These are phyloP conservation scores for Petrocephalus schoutedeni DNA, from an alignment of 2,797 vertebrate genomes.

Conservation along the genomic window DNA sequence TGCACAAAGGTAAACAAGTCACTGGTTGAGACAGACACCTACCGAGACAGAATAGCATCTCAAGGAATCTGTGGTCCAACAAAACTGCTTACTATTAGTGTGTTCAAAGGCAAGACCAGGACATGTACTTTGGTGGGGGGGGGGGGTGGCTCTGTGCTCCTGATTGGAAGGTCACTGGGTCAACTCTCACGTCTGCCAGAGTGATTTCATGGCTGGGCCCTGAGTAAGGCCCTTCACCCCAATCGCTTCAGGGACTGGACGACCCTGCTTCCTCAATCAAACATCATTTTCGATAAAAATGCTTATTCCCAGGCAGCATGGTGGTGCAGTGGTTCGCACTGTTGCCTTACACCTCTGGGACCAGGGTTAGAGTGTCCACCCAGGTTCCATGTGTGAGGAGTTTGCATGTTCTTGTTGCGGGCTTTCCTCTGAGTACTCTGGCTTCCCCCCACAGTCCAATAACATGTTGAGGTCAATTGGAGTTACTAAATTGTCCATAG, in stretches of 20 bases:
- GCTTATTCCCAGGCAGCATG: background rate
- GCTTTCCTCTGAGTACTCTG: no score
- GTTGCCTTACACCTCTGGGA: no score
- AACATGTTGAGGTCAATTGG: no score
- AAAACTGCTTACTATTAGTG: background rate
- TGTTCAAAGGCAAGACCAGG: background rate
- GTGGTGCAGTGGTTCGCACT: no score
- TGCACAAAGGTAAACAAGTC: background rate
- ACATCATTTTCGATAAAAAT: background rate
- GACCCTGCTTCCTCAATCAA: background rate
- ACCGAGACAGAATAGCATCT: background rate
- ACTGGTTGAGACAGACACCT: background rate
- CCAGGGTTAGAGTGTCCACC: no score
- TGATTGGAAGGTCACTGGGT: background rate
- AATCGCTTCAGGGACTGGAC: background rate
- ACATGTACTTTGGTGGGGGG: background rate
- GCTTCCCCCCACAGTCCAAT: no score
- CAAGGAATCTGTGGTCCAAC: background rate
- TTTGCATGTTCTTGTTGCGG: no score
- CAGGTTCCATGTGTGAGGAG: no score
- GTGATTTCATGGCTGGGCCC: background rate
- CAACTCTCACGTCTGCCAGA: background rate
- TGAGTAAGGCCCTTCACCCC: background rate
- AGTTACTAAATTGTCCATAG: no score
- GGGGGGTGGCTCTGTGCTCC: background rate